phyloP scores from a whole-genome alignment of 1,140 invertebrate genomes.

The Ceratoteleas bidentatus region DNA sequence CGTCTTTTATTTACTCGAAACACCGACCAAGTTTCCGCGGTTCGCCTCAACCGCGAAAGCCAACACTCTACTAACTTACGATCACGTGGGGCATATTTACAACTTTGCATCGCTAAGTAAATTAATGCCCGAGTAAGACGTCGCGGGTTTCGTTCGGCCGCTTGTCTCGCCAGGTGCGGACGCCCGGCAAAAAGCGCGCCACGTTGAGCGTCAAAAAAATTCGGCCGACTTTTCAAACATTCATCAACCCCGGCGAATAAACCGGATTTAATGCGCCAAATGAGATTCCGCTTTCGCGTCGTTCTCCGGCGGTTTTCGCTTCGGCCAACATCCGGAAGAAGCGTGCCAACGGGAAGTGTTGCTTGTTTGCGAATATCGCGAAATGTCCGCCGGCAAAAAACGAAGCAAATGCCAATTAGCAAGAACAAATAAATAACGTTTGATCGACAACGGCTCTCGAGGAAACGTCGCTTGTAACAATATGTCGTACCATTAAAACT shows the following conservation, averaged over 20 bases:
- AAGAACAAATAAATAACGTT: slow-evolving; percentile 3
- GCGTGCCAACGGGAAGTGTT: too few relatives aligned
- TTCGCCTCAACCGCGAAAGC: slow-evolving; percentile 64
- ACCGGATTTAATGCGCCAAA: too few relatives aligned
- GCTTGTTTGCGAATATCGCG: too few relatives aligned
- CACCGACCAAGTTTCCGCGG: slow-evolving; percentile 65
- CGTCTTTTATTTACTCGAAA: slow-evolving; percentile 67
- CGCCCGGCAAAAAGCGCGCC: too few relatives aligned
- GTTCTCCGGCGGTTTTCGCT: too few relatives aligned
- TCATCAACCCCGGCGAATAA: too few relatives aligned
- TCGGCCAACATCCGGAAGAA: too few relatives aligned
- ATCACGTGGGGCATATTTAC: slow-evolving; percentile 57
- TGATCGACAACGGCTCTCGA: slow-evolving; percentile 1
- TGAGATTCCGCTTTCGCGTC: too few relatives aligned
- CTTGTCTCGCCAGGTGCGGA: slow-evolving; percentile 16
- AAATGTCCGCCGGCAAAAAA: background rate
- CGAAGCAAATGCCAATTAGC: slow-evolving; percentile 3
- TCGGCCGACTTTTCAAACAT: background rate
- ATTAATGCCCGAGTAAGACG: slow-evolving; percentile 53
- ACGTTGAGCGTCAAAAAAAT: slow-evolving; percentile 31
- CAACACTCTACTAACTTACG: slow-evolving; percentile 63
- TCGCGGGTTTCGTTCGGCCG: slow-evolving; percentile 33
- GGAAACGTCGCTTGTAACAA: slow-evolving; percentile 16
- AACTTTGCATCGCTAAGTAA: slow-evolving; percentile 51
- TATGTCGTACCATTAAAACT: slow-evolving; percentile 29